Evolutionary conservation across 2,797 vertebrate genomes (phyloP).

Genomic region (Limnodromus scolopaceus): DNA sequence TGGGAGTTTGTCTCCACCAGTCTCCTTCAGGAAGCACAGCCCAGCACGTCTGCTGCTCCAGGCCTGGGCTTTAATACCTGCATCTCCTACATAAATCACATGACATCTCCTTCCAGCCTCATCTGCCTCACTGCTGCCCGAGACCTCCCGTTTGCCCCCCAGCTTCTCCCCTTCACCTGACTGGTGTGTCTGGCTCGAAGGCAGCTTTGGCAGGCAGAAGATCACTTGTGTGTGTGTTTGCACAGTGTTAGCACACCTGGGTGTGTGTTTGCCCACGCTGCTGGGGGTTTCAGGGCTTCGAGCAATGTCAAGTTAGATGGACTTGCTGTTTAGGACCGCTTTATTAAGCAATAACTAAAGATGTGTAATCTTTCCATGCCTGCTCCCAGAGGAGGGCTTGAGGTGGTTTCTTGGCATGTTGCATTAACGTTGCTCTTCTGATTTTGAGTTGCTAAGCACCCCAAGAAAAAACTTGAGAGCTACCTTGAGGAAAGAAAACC

Average conservation of each 20-base stretch:
- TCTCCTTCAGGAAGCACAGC: neutral
- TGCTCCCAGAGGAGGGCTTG: neutral
- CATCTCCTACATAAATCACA: neutral
- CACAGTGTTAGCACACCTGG: neutral
- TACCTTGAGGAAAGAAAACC: neutral
- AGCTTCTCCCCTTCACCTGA: neutral
- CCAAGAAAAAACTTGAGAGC: neutral
- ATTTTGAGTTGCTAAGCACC: neutral
- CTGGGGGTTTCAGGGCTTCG: neutral
- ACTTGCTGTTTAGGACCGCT: neutral
- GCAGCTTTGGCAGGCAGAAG: neutral
- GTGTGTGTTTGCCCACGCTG: neutral
- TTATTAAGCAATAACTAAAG: neutral
- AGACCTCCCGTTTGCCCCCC: neutral
- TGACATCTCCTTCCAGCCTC: neutral
- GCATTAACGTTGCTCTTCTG: neutral
- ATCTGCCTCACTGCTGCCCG: neutral
- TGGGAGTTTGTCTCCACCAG: neutral
- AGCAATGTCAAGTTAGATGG: neutral
- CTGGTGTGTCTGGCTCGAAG: neutral
- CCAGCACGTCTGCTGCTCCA: neutral
- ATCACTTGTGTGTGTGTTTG: too few species aligned
- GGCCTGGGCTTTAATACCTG: neutral
- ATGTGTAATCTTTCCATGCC: neutral
- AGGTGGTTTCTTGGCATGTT: neutral